phyloP scores from a whole-genome alignment of 1,140 invertebrate genomes.

The Psilanteris sp. region DNA sequence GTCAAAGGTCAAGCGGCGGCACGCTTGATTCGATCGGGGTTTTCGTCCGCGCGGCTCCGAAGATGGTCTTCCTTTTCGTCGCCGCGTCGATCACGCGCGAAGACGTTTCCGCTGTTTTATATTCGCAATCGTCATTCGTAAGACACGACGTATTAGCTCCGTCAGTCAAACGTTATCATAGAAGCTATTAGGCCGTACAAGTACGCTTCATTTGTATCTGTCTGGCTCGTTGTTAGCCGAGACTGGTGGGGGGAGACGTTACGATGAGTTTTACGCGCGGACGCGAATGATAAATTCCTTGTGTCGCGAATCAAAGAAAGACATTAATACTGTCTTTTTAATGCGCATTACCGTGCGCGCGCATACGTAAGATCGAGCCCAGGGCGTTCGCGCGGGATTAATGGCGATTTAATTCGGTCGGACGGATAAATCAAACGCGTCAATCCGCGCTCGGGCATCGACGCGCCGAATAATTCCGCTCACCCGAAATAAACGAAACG shows the following conservation, averaged over 20 bases:
- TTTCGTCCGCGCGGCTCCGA: constrained; percentile 7
- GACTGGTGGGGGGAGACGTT: constrained; percentile 52
- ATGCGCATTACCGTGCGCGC: no score
- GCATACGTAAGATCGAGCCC: no score
- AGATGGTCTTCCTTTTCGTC: neutral
- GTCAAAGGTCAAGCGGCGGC: constrained; percentile 51
- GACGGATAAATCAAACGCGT: no score
- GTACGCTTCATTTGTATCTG: constrained; percentile 63
- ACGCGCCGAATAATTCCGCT: no score
- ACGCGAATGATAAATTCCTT: constrained; percentile 49
- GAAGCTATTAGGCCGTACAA: constrained; percentile 33
- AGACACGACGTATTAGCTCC: constrained; percentile 27
- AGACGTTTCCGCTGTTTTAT: constrained; percentile 28
- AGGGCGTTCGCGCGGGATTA: no score
- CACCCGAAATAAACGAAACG: no score
- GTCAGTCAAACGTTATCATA: constrained; percentile 57
- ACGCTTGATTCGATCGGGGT: neutral
- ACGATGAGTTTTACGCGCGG: constrained; percentile 46
- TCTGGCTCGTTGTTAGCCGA: constrained; percentile 66
- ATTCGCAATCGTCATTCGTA: constrained; percentile 9
- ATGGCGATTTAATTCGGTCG: no score
- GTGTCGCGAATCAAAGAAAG: constrained; percentile 41
- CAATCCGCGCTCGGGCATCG: no score
- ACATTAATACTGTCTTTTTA: constrained; percentile 18
- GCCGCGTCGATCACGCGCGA: neutral